Evolutionary conservation across 2,888 invertebrate species (phyloP).

Genomic region (Cosmia pyralina): DNA sequence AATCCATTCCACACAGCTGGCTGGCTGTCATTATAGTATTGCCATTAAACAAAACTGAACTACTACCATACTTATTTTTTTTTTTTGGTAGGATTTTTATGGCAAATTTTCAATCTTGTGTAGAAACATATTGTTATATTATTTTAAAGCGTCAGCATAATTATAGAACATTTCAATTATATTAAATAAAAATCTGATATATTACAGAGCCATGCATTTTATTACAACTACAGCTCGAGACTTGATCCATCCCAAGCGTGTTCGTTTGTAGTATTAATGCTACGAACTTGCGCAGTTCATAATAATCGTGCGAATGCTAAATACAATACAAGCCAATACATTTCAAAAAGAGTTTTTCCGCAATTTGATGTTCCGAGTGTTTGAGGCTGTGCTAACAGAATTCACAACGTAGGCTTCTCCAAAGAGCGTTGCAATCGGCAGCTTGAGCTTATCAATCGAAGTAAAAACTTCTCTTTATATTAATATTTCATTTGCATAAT

Average conservation of each 20-base stretch:
- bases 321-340: background rate
- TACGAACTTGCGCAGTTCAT: background rate
- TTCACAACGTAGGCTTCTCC: background rate
- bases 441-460: too few relatives aligned
- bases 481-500: background rate
- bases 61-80: conserved; percentile 63
- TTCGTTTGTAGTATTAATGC: background rate
- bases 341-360: background rate
- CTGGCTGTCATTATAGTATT: conserved; percentile 86
- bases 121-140: background rate
- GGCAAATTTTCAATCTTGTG: background rate
- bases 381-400: too few relatives aligned
- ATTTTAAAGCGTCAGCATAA: background rate
- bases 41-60: conserved; percentile 70
- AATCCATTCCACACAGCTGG: conserved; percentile 86
- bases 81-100: conserved; percentile 29
- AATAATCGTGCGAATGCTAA: background rate
- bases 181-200: background rate
- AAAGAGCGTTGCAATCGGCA: too few relatives aligned
- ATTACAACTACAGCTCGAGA: background rate
- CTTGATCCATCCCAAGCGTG: background rate
- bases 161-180: background rate
- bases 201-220: background rate
- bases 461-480: background rate
- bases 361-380: background rate